These are phyloP conservation scores for Drosophila demipolita DNA, from an alignment of 2,888 invertebrate genomes.

Conservation along the genomic window DNA sequence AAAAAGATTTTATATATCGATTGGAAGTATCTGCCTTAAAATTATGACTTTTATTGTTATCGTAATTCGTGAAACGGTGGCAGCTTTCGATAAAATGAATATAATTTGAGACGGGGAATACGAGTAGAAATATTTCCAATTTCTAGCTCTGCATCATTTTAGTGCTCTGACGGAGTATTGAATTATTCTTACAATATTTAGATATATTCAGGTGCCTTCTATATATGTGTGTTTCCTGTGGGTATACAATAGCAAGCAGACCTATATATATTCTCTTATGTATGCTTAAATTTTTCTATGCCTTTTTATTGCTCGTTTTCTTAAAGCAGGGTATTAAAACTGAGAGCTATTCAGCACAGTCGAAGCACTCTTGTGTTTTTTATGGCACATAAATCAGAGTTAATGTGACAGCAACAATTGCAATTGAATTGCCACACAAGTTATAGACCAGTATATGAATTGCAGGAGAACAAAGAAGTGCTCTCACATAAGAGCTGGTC, in stretches of 20 bases:
- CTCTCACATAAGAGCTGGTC: not conserved
- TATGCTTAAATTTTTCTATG: not conserved
- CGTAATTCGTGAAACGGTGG: not conserved
- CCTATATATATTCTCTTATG: not conserved
- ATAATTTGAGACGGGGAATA: not conserved
- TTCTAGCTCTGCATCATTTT: not conserved
- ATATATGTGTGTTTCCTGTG: not conserved
- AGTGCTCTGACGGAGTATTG: not conserved
- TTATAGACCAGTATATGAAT: conserved; percentile 29
- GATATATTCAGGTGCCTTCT: not conserved
- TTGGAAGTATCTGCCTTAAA: not conserved
- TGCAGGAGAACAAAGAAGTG: not conserved
- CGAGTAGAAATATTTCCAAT: not conserved
- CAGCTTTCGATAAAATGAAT: not conserved
- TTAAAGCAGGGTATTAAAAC: not conserved
- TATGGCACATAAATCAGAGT: conserved; percentile 73
- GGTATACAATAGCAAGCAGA: not conserved
- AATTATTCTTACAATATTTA: not conserved
- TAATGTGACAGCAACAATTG: conserved; percentile 53
- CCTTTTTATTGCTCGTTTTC: conserved; percentile 2
- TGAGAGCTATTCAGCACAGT: conserved; percentile 12
- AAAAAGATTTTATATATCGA: not conserved
- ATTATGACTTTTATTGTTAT: not conserved
- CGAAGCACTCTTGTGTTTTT: conserved; percentile 48
- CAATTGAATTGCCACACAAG: conserved; percentile 59